Evolutionary conservation across 2,797 vertebrate species (phyloP), one percentile per base, ranked within the genome.

Genomic region (Acropternis orthonyx): DNA sequence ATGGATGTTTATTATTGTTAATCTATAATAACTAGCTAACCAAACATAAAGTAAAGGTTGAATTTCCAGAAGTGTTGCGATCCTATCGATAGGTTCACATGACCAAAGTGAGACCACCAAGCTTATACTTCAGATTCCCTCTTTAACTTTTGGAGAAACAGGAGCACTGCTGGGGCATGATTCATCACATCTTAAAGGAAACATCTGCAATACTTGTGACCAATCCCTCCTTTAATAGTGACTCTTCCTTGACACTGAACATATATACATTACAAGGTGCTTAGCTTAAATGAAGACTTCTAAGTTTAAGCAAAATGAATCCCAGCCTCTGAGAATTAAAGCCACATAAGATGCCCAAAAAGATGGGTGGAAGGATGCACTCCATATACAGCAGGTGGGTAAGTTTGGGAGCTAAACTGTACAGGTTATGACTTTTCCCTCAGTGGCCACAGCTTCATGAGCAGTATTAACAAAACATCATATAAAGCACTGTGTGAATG

Each of bases 21-120:
- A 92, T 96, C 94, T 89, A 92, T 93, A 88, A 77, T 81, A 93
- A 81, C 71, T 84, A 94, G 52, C 83, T 89, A 93, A 82, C 79
- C 62, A 89, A 93, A 96, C 51, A 91, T 44, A 65, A 89, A 93
- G 36, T 72, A 93, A 92, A 96, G 91, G 79, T 91, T 89, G 83
- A 81, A 89, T 78, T 93, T 94, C 69, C 69, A 93, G 56, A 81
- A 59, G 43, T 86, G 55, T 58, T 94, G 63, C 84, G 87, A 66
- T 84, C 44, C 17, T 91, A 77, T 80, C 2, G 2, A 83, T 66
- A 87, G 52, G 36, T 79, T 89, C 72, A 74, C 15, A 43, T 36
- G 72, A 44, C 44, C 39, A 61, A 90, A 94, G 78, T 62, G 58
- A 52, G 58, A 86, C 43, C 66, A 80, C 26, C 62, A 65, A 58